Percentiles rank a stretch among this genome's conserved stretches.
phyloP scores from a whole-genome alignment of 2,888 invertebrate genomes.

The Helobdella robusta region DNA sequence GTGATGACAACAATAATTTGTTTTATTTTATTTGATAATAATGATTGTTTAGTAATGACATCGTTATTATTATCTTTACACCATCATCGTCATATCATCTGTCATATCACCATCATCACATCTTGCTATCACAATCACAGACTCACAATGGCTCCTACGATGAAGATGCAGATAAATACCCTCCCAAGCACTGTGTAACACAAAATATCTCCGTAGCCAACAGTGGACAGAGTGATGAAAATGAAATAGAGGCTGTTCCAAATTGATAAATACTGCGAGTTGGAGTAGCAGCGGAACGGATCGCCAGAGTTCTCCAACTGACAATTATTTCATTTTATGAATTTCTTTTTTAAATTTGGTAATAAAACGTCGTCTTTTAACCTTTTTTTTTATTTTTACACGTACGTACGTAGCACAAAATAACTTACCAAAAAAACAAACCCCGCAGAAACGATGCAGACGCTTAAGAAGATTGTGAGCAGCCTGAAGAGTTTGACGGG shows the following conservation, averaged over 20 bases:
- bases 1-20: too few species aligned
- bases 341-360: too few species aligned
- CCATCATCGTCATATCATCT: too few species aligned
- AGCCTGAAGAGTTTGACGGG: neutral
- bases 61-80: too few species aligned
- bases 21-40: too few species aligned
- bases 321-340: too few species aligned
- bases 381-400: too few species aligned
- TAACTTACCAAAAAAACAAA: neutral
- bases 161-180: constrained; percentile 98
- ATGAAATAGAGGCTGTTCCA: constrained; percentile 99
- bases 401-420: too few species aligned
- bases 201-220: constrained; percentile 98
- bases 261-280: constrained; percentile 86
- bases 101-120: too few species aligned
- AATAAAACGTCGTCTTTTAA: too few species aligned
- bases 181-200: constrained; percentile 95
- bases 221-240: constrained; percentile 99
- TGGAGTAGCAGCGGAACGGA: constrained; percentile 81
- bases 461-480: neutral
- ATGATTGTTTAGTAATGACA: too few species aligned
- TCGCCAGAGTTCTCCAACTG: constrained; percentile 99
- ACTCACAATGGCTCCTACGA: constrained; percentile 99
- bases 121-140: too few species aligned
- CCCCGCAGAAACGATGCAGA: neutral